Base-by-base conservation (phyloP, 2,888 invertebrate species). In the Bellardia bayeri region DNA sequence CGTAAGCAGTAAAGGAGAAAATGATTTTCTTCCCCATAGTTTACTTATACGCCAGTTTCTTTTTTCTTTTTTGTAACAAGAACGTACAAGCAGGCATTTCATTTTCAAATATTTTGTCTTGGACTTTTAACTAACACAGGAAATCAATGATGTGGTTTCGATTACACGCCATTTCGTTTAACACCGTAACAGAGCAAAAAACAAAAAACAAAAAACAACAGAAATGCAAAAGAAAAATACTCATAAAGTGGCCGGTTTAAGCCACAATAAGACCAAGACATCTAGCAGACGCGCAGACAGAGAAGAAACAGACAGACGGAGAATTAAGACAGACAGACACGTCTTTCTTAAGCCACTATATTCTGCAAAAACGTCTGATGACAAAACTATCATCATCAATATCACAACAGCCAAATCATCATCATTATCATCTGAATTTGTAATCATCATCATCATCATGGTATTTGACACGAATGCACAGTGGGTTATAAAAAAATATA, bases 141-240 rank as follows among this genome's bases (percentile, higher is more conserved):
- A 92, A 92, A 92, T 92, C 92, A 91, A 92, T 92, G 91, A 82
- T 85, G 85, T 90, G 92, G 92, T 92, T 91, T 92, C 92, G 91
- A 92, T 92, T 92, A 92, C 92, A 91, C 89, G 89, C 91, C 63
- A 81, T 85, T 83, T 81, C 85, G 80, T 91, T 89, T 86, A 76
- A 63, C 78, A 78, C 69, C 69, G 80, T 64, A 81, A 74, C 74
- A 81, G 33, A n/a, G 33, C 33, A 9, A n/a, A 33, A 64, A 76
- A 49, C n/a, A 16, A 9, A 61, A 30, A 51, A 37, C n/a, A 7
- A 40, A 51, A 30, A 69, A 23, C 0, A 54, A 76, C 8, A 33
- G 42, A 66, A 33, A 30, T 58, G 8, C 56, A 69, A n/a, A 30
- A 40, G 37, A 64, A 66, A 49, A 45, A 49, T 45, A 71, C 54